Base-by-base conservation (phyloP, 1,140 invertebrate species). In the Ceratina calcarata region DNA sequence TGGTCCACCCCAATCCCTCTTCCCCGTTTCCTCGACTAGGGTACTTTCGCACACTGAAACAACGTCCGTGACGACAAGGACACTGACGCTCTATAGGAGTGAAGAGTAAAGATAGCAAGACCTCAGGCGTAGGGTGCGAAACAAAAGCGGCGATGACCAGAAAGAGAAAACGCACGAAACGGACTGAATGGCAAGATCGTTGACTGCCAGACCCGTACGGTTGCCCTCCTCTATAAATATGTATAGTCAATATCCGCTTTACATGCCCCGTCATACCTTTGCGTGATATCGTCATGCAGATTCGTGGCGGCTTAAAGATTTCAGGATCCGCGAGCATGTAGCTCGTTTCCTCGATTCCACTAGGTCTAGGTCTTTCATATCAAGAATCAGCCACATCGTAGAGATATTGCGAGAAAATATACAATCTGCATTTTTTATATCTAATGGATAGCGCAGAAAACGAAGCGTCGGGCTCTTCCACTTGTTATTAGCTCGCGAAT, bases 401-500 rank as follows among this genome's bases (percentile, higher is more conserved):
- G n/a, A n/a, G n/a, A n/a, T n/a, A 87, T 90, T 87, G 81, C 85
- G 87, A 80, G 88, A 89, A 91, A 90, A 91, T 84, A 90, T 90
- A 85, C 90, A 91, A 91, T 91, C 87, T 91, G 90, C 90, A 91
- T 91, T 88, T 86, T 90, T 91, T 91, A 87, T 83, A 84, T 90
- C 88, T 91, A 84, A 90, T 85, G 81, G n/a, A n/a, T n/a, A n/a
- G n/a, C n/a, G n/a, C n/a, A n/a, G n/a, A n/a, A n/a, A n/a, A n/a
- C n/a, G n/a, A n/a, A n/a, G n/a, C 81, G 86, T 83, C 86, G 88
- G 89, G 74, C 66, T 82, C 79, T 84, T 85, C 83, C 58, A 72
- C 65, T 82, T 84, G 74, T 82, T 86, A 76, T 68, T 15, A 70
- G 55, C 66, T 22, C 45, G 69, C 20, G 58, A 77, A 84, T 78